Conservation (phyloP, 2,797 vertebrate species). For the Chelmon rostratus region DNA sequence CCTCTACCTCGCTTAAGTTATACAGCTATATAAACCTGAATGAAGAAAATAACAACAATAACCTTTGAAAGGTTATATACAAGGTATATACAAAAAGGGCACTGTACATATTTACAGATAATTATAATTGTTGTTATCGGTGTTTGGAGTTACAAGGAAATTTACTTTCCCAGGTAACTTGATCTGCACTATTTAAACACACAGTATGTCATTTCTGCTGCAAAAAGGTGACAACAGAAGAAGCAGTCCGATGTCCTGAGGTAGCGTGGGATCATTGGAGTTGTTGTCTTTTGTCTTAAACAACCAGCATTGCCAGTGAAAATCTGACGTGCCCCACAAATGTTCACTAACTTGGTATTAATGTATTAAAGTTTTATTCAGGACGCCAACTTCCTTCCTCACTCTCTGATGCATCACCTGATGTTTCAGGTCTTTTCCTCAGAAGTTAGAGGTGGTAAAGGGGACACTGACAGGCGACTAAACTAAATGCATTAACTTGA, state of each 20-base stretch:
- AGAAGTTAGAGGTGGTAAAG: no score
- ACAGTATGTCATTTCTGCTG: neutral
- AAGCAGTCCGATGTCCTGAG: neutral
- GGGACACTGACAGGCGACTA: no score
- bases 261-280: neutral
- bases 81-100: neutral
- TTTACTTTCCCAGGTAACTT: neutral
- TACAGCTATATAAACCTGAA: neutral
- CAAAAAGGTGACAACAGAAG: neutral
- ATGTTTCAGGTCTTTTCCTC: no score
- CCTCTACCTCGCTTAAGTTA: neutral
- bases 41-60: neutral
- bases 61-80: neutral
- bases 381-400: no score
- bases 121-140: neutral
- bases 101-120: neutral
- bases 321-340: no score
- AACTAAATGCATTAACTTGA: no score
- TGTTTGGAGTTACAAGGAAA: neutral
- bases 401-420: no score
- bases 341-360: no score
- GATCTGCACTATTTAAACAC: no score
- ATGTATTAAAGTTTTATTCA: no score
- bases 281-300: no score
- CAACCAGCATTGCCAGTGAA: no score